Evolutionary conservation across 2,888 invertebrate genomes (phyloP), one percentile per base, ranked within the genome.

Genomic region (Meghimatium bilineatum): DNA sequence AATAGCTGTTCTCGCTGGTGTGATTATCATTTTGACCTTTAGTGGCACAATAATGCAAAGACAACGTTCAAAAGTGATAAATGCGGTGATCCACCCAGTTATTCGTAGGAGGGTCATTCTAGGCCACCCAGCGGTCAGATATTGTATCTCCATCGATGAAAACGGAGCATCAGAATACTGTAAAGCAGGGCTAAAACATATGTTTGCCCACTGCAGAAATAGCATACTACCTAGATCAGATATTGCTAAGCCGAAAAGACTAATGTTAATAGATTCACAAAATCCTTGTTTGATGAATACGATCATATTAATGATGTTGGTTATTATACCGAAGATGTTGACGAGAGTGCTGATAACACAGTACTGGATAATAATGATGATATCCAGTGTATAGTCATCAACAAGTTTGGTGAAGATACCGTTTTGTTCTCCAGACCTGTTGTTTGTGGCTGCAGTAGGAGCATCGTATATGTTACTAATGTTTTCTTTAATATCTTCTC

Each of bases 71-170:
- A 80, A 66, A 0, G 80, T 52, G 69, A 80, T 80, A 23, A 69
- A 69, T 0, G 80, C 80, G 26, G 81, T 81, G 36, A 81, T 71
- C 81, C 81, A 81, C 20, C 26, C 60, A 14, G 81, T 81, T 8
- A 81, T 60, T 44, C 81, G 32, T 6, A 38, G 26, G 8, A 71
- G 52, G 5, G 44, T 34, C 38, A 74, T 49, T 17, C 49, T 49
- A 56, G 76, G 76, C 77, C 76, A 82, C n/a, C 82, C 76, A 3
- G 34, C 69, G 10, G 52, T 69, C 0, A 82, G 56, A n/a, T 69
- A 67, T 34, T 77, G 76, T n/a, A 77, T 63, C 56, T 76, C 77
- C 66, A 76, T 49, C 5, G 49, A 72, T 17, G 32, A 76, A 3
- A 82, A 75, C 34, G 66, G 80, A 1, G 44, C 49, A 52, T 56